Percentiles rank a stretch among this genome's conserved stretches.
Conservation (phyloP, 2,888 invertebrate genomes). For the Harpagoxenus sublaevis region DNA sequence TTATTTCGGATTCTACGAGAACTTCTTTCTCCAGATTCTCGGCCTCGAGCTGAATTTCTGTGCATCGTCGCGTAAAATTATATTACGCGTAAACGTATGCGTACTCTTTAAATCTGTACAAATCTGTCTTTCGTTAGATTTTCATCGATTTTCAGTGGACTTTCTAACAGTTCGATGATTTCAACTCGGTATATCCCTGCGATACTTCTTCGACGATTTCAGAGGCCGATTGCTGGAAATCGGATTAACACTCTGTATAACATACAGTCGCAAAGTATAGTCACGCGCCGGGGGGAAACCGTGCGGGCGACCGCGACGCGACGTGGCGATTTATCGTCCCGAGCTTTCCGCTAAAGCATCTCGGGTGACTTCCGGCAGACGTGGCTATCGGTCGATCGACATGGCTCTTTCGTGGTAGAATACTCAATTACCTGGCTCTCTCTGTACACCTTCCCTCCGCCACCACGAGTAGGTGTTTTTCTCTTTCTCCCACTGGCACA, state of each 20-base stretch:
- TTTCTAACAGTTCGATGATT: neutral
- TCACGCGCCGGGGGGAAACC: conserved; percentile 42
- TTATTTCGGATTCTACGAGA: neutral
- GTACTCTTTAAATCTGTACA: neutral
- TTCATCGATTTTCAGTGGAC: neutral
- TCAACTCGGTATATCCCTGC: neutral
- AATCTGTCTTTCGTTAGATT: neutral
- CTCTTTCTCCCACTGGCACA: conserved; percentile 16
- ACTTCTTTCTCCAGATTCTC: neutral
- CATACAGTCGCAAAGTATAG: conserved; percentile 18
- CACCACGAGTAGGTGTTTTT: neutral
- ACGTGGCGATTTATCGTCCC: conserved; percentile 79
- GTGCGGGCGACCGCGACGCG: no score
- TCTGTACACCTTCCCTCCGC: conserved; percentile 43
- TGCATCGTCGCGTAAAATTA: neutral
- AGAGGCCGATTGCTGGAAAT: conserved; percentile 54
- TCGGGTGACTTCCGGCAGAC: conserved; percentile 83
- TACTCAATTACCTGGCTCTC: conserved; percentile 81
- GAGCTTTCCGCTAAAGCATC: conserved; percentile 83
- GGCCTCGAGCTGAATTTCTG: neutral
- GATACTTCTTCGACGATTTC: neutral
- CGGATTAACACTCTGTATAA: conserved; percentile 41
- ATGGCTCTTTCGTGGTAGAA: conserved; percentile 82
- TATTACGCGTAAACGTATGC: neutral
- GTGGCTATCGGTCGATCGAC: conserved; percentile 83